Base-by-base conservation (phyloP, 2,888 invertebrate genomes). In the Seira ritae region DNA sequence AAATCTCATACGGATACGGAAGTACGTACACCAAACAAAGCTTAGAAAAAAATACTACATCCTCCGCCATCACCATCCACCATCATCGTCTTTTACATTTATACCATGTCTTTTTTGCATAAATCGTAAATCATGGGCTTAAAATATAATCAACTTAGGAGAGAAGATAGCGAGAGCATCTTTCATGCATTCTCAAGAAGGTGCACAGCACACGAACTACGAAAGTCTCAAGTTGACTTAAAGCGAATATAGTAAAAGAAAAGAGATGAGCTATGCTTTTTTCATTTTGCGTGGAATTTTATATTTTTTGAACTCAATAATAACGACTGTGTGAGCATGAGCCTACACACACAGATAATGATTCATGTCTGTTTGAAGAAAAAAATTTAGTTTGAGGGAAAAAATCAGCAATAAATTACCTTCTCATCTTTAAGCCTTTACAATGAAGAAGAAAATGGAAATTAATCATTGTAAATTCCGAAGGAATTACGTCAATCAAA, bases 71-170 rank as follows among this genome's bases (percentile, higher is more conserved):
- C n/a, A n/a, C n/a, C n/a, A 42, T 24, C 66, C 42, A 62, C 37
- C 37, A 62, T 42, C 19, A 19, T 55, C 23, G 31, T 77, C 69
- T 37, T 74, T 75, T 70, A 70, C 22, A 24, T 46, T 55, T 24
- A 42, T 42, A 71, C 62, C 62, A 60, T 37, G 80, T 80, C 80
- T 69, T 80, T 80, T 80, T 80, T 74, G 80, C 80, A 80, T 80
- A 80, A 80, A 80, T 80, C 80, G 80, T 80, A 80, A 80, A 80
- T 80, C 80, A 80, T 31, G 31, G 74, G 80, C 80, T 80, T 80
- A 80, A 80, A 80, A 80, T 80, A 80, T 80, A 80, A 80, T 80
- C 80, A 80, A 80, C 80, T 80, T 80, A 80, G 74, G 75, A 65
- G 80, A 80, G n/a, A n/a, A n/a, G 80, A 80, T 80, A 74, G 75